Evolutionary conservation across 2,113 vertebrate species (phyloP).

Genomic region (Proterorhinus semilunaris): DNA sequence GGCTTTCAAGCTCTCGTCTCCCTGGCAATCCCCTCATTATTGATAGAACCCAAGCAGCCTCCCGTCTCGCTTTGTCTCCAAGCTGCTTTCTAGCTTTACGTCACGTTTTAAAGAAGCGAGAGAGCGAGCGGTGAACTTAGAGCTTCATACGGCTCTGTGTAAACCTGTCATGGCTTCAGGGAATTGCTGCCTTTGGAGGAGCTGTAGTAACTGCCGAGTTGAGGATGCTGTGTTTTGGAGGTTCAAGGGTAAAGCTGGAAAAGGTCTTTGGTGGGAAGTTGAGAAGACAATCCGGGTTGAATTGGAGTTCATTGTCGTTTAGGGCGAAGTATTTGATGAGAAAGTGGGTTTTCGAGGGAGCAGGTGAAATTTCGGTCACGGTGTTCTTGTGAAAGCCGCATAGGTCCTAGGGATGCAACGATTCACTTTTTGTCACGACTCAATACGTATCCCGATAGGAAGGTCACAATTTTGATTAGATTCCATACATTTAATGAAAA

Average conservation of each 20-base stretch:
- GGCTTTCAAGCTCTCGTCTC: slow-evolving; percentile 44
- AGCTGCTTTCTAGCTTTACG: not conserved
- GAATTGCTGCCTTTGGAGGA: not conserved
- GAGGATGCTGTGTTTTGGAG: slow-evolving; percentile 19
- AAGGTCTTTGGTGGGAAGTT: slow-evolving; percentile 29
- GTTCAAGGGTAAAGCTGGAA: slow-evolving; percentile 4
- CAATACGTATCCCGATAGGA: too few relatives aligned
- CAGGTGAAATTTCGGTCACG: slow-evolving; percentile 38
- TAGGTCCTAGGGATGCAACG: not conserved
- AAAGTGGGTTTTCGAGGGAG: not conserved
- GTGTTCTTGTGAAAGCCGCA: not conserved
- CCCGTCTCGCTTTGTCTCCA: not conserved
- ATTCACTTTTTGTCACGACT: not conserved
- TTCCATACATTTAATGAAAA: too few relatives aligned
- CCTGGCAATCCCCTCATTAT: slow-evolving; percentile 41
- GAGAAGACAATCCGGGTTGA: slow-evolving; percentile 37
- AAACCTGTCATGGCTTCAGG: slow-evolving; percentile 14
- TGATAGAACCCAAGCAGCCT: slow-evolving; percentile 47
- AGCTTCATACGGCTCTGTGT: slow-evolving; percentile 20
- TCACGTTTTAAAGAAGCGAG: not conserved
- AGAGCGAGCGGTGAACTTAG: slow-evolving; percentile 18
- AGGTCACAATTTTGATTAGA: too few relatives aligned
- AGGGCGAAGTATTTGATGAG: not conserved
- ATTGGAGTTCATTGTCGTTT: slow-evolving; percentile 38
- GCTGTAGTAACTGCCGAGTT: slow-evolving; percentile 31